These are phyloP conservation scores for Macquaria ambigua DNA, from an alignment of 2,113 vertebrate genomes.

Conservation along the genomic window DNA sequence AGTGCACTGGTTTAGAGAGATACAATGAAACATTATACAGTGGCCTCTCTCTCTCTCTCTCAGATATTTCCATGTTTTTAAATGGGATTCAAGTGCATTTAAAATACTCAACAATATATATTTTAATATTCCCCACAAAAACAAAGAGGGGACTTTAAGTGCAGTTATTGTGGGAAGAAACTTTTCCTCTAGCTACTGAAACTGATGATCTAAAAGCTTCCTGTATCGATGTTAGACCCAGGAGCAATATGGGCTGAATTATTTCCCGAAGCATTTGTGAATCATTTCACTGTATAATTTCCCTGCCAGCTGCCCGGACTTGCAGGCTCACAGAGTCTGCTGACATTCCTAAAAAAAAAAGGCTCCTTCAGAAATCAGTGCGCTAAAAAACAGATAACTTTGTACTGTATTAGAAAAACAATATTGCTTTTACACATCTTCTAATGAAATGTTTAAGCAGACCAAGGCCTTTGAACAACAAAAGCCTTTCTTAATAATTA, in stretches of 20 bases:
- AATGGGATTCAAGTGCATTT: not conserved
- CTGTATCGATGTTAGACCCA: not conserved
- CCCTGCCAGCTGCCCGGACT: not conserved
- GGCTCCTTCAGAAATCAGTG: not conserved
- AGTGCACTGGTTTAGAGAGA: not conserved
- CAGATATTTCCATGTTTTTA: not conserved
- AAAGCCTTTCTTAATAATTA: conserved; percentile 68
- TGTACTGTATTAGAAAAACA: not conserved
- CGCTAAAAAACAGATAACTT: not conserved
- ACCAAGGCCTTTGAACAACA: conserved; percentile 1
- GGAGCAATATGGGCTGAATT: not conserved
- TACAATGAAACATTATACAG: not conserved
- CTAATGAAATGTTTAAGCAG: conserved; percentile 56
- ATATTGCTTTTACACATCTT: not conserved
- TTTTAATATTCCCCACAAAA: too few relatives aligned
- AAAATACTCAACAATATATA: too few relatives aligned
- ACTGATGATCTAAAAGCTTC: conserved; percentile 4
- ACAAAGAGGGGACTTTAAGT: not conserved
- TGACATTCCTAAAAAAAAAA: not conserved
- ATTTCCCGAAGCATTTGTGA: conserved; percentile 13
- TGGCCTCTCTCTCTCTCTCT: not conserved
- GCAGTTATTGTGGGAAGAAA: conserved; percentile 10
- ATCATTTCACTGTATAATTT: not conserved
- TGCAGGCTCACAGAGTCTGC: not conserved
- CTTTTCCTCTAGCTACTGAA: not conserved